Conservation (phyloP, 2,113 vertebrate genomes). For the Heterocephalus glaber region DNA sequence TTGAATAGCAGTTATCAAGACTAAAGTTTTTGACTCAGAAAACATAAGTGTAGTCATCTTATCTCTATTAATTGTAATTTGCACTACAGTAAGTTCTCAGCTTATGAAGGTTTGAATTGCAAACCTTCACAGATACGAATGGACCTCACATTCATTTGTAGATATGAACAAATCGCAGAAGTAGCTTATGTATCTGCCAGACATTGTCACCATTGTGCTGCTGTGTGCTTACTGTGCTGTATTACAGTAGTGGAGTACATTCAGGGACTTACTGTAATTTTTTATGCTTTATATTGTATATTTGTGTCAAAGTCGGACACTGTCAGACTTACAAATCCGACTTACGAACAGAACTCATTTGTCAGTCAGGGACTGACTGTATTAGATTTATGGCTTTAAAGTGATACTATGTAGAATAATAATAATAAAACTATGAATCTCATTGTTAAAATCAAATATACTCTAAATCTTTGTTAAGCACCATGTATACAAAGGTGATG, state of each 20-base stretch:
- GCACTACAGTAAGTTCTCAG: not conserved
- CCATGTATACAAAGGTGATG: not conserved
- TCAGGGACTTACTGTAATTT: not conserved
- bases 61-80: conserved; percentile 45
- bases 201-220: not conserved
- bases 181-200: not conserved
- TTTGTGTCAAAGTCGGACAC: not conserved
- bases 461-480: not conserved
- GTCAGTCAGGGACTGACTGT: not conserved
- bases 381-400: conserved; percentile 62
- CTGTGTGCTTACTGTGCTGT: not conserved
- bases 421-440: conserved; percentile 24
- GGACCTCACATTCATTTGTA: not conserved
- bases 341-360: not conserved
- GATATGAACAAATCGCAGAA: not conserved
- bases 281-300: not conserved
- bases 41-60: not conserved
- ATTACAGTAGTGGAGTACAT: not conserved
- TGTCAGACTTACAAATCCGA: not conserved
- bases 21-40: conserved; percentile 47
- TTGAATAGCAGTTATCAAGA: conserved; percentile 5
- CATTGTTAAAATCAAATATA: not conserved
- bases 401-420: not conserved
- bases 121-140: not conserved
- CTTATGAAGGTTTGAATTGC: not conserved